phyloP scores from a whole-genome alignment of 2,113 vertebrate species.

The Vireo altiloquus region DNA sequence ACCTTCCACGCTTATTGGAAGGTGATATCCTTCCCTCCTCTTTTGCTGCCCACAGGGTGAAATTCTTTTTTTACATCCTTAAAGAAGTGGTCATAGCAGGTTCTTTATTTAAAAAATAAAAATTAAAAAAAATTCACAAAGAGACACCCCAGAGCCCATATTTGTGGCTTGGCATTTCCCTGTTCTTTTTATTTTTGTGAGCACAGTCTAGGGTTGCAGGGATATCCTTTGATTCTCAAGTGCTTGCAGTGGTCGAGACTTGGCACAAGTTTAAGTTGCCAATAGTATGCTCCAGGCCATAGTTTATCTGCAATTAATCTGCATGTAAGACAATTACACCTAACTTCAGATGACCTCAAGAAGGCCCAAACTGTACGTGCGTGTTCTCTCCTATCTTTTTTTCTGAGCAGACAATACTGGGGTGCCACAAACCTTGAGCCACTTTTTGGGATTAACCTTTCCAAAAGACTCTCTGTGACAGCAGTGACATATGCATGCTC shows the following conservation, averaged over 20 bases:
- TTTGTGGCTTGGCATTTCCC: background rate
- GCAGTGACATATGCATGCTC: too few relatives aligned
- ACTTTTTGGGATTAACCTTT: background rate
- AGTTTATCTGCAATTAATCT: background rate
- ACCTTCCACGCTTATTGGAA: rapidly evolving
- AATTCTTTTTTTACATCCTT: background rate
- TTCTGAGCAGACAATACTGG: background rate
- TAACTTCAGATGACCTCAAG: background rate
- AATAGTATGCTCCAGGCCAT: background rate
- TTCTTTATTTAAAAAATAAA: background rate
- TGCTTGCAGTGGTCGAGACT: background rate
- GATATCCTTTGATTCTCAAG: background rate
- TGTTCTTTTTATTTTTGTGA: background rate
- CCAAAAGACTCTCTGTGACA: background rate
- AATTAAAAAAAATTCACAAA: background rate
- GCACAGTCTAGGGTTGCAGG: background rate
- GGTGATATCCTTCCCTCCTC: background rate
- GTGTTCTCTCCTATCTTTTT: background rate
- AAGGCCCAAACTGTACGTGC: background rate
- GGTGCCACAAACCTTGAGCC: background rate
- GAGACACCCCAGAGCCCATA: background rate
- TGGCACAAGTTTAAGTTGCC: background rate
- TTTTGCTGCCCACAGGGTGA: background rate
- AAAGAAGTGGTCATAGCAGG: background rate
- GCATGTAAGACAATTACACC: background rate